Evolutionary conservation across 1,140 invertebrate genomes (phyloP), one percentile per base, ranked within the genome.

Genomic region (Drosophila triauraria): DNA sequence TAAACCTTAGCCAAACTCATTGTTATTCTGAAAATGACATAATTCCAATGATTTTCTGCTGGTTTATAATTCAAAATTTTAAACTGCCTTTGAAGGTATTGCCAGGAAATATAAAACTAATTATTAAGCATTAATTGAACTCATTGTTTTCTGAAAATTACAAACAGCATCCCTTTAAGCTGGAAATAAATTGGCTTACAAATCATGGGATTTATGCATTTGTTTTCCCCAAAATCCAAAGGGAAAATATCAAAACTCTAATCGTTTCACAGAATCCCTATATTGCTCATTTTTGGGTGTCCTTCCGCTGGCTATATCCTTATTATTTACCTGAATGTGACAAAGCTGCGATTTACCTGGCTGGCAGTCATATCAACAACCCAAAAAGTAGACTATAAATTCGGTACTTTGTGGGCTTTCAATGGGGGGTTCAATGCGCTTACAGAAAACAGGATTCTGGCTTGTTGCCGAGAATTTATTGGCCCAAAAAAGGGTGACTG

Each of bases 371-470:
- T 25, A 44, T 44, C 20, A 27, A 27, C 23, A 27, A 9, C 30
- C 38, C 67, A 40, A 71, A 32, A 59, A 72, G 67, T 40, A 51
- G 38, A 43, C 67, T 72, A 72, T 72, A 72, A 60, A 72, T 72
- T 72, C 10, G 35, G 67, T 51, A 60, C 46, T 72, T 72, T 50
- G 53, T 54, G 53, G 67, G 17, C 42, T 50, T 57, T 50, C 35
- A 71, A 51, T 51, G 27, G 17, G 17, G 43, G 30, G 43, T n/a
- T 56, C 15, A 69, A n/a, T 30, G 38, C 25, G 17, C 6, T 43
- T 56, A 20, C 35, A 23, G 20, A 23, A 43, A 13, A 43, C 13
- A 43, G 46, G 59, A 62, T 65, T 44, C 4, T 20, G 44, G 35
- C 69, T 57, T 48, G 13, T 48, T 71, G 15, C 15, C 12, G 8